Conservation (phyloP, 2,797 vertebrate species). For the Melanotaenia parkinsoni region DNA sequence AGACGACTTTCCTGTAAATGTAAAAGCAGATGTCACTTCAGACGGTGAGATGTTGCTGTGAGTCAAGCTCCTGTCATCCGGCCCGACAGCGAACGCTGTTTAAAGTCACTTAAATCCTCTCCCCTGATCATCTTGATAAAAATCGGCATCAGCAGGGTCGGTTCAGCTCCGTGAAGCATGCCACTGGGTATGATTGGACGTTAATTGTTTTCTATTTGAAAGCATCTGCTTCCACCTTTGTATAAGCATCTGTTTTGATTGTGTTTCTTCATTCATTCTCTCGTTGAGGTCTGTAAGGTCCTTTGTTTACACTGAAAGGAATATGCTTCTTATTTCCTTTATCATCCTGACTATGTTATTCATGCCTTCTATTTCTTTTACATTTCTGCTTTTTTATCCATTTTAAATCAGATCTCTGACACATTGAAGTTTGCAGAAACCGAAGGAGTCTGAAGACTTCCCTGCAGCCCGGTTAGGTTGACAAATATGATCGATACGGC, state of each 20-base stretch:
- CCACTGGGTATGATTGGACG: background rate
- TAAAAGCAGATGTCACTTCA: background rate
- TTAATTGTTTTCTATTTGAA: conserved; percentile 1
- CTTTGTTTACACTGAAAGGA: background rate
- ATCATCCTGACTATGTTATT: background rate
- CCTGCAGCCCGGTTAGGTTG: background rate
- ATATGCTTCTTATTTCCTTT: background rate
- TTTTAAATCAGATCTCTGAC: background rate
- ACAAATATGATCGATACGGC: background rate
- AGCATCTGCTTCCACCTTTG: background rate
- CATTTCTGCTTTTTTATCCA: background rate
- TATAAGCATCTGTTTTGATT: background rate
- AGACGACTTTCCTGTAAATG: background rate
- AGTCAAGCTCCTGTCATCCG: background rate
- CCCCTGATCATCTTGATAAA: background rate
- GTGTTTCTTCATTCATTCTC: background rate
- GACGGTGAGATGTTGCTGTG: background rate
- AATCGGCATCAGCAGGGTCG: background rate
- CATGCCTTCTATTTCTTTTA: no score
- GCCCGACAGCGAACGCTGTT: background rate
- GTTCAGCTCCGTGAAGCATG: background rate
- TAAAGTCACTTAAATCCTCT: background rate
- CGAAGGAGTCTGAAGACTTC: background rate
- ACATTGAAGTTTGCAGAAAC: background rate
- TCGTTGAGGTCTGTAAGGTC: background rate